phyloP scores from a whole-genome alignment of 2,113 vertebrate species.

The Poeciliopsis occidentalis region DNA sequence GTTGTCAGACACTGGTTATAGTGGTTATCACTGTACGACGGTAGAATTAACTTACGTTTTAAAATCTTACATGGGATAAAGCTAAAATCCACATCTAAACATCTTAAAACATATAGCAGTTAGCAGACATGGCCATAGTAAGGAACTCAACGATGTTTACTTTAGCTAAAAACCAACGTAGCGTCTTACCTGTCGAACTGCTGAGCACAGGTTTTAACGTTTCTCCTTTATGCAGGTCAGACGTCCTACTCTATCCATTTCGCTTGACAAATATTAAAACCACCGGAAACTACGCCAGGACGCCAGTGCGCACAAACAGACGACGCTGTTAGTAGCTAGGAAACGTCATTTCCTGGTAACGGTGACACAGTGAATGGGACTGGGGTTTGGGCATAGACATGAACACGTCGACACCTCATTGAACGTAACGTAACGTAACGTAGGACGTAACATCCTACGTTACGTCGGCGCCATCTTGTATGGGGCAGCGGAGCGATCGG shows the following conservation, averaged over 20 bases:
- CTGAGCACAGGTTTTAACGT: background rate
- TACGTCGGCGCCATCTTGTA: too few relatives aligned
- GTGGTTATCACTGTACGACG: too few relatives aligned
- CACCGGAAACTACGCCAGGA: background rate
- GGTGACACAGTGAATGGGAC: background rate
- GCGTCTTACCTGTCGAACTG: slow-evolving; percentile 2
- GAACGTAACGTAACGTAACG: too few relatives aligned
- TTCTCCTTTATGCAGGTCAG: background rate
- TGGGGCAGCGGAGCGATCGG: too few relatives aligned
- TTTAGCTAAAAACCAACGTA: too few relatives aligned
- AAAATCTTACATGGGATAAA: background rate
- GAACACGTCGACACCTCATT: too few relatives aligned
- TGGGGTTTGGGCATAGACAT: too few relatives aligned
- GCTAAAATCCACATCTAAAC: background rate
- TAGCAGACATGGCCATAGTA: background rate
- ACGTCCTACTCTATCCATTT: background rate
- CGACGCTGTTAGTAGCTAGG: slow-evolving; percentile 43
- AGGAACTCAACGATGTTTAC: too few relatives aligned
- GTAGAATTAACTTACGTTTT: background rate
- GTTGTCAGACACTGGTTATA: background rate
- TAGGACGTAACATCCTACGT: too few relatives aligned
- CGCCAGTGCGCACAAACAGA: slow-evolving; percentile 5
- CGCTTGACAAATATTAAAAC: background rate
- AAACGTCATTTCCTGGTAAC: slow-evolving; percentile 77
- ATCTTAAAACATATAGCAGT: background rate